phyloP scores from a whole-genome alignment of 1,140 invertebrate genomes.

The Drosophila baimaii region DNA sequence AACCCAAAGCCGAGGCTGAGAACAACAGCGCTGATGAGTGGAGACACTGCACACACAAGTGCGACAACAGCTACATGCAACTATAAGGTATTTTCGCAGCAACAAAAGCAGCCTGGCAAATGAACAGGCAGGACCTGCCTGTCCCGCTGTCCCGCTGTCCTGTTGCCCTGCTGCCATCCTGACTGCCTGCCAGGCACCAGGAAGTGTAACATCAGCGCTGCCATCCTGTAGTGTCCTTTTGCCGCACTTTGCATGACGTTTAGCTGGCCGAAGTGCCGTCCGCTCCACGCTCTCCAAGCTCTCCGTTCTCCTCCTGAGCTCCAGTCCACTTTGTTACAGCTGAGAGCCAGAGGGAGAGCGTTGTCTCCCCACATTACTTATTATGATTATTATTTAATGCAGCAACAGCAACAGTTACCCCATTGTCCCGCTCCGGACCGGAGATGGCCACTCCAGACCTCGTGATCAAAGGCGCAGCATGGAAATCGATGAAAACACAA shows the following conservation, averaged over 20 bases:
- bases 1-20: conserved; percentile 26
- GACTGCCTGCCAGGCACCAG: conserved; percentile 48
- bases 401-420: conserved; percentile 71
- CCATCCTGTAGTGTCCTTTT: conserved; percentile 79
- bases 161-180: conserved; percentile 27
- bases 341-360: conserved; percentile 30
- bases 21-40: conserved; percentile 60
- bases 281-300: neutral
- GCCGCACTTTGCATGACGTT: conserved; percentile 78
- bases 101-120: conserved; percentile 72
- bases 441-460: conserved; percentile 38
- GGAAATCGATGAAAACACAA: neutral
- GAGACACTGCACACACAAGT: conserved; percentile 57
- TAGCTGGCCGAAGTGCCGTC: conserved; percentile 59
- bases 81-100: conserved; percentile 62
- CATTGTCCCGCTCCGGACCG: conserved; percentile 23
- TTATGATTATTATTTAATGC: conserved; percentile 82
- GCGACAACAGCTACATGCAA: conserved; percentile 58
- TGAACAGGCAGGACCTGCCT: conserved; percentile 60
- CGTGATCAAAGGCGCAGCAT: conserved; percentile 4
- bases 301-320: neutral
- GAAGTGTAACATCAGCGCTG: conserved; percentile 80
- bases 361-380: conserved; percentile 74
- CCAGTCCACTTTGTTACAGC: conserved; percentile 45
- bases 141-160: conserved; percentile 14